Evolutionary conservation across 2,888 invertebrate species (phyloP).

Genomic region (Luperina testacea): DNA sequence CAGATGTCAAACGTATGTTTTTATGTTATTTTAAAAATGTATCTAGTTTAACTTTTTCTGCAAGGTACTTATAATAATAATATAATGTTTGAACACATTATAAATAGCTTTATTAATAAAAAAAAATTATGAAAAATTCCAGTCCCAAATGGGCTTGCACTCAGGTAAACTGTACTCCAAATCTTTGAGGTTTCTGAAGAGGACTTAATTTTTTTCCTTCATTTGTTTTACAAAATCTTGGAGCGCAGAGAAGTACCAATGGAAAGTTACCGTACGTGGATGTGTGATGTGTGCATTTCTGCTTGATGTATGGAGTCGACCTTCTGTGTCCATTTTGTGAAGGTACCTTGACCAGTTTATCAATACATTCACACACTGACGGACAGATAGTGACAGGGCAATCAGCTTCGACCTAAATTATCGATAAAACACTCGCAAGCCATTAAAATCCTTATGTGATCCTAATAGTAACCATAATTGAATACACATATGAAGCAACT

Average conservation of each 20-base stretch:
- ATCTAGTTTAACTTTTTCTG: too few species aligned
- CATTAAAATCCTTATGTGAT: constrained; percentile 38
- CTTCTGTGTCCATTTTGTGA: neutral
- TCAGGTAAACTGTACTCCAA: neutral
- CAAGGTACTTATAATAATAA: too few species aligned
- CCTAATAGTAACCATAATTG: constrained; percentile 50
- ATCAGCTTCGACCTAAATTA: constrained; percentile 35
- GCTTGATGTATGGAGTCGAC: rapidly evolving
- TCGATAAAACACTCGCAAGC: constrained; percentile 43
- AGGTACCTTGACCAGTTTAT: constrained; percentile 28
- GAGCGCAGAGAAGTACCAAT: neutral
- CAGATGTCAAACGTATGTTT: too few species aligned
- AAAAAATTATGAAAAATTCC: neutral
- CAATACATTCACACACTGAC: constrained; percentile 38
- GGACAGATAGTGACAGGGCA: constrained; percentile 31
- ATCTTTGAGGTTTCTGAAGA: neutral
- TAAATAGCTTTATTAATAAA: neutral
- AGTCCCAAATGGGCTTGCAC: neutral
- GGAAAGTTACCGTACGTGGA: neutral
- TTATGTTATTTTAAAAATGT: too few species aligned
- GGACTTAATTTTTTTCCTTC: too few species aligned
- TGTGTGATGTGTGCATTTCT: neutral
- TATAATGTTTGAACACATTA: neutral
- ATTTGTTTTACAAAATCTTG: neutral
- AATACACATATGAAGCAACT: constrained; percentile 51